Conservation (phyloP, 2,113 vertebrate species). For the Takifugu flavidus region DNA sequence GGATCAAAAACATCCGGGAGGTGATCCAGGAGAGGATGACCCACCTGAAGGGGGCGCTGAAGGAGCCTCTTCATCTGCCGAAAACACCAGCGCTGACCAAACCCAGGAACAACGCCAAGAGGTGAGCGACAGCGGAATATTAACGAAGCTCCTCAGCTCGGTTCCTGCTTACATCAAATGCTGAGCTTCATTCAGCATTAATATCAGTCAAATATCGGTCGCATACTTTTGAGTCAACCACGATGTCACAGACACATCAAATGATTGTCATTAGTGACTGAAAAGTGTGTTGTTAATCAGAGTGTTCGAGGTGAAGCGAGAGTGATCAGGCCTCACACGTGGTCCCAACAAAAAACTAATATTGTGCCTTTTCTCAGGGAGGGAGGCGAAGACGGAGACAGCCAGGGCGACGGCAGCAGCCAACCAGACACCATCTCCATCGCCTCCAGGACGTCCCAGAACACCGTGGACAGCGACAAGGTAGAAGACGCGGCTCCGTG, state of each 20-base stretch:
- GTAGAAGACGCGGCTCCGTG: constrained; percentile 71
- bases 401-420: constrained; percentile 96
- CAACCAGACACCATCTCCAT: constrained; percentile 98
- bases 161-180: no score
- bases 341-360: no score
- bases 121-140: constrained; percentile 63
- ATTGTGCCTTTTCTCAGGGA: constrained; percentile 77
- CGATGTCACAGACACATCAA: no score
- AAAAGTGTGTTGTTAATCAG: no score
- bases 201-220: no score
- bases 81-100: constrained; percentile 86
- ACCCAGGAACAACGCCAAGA: constrained; percentile 89
- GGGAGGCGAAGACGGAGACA: constrained; percentile 89
- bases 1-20: constrained; percentile 98
- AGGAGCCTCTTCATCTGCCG: constrained; percentile 93
- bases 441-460: constrained; percentile 95
- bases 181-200: no score
- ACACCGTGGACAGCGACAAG: constrained; percentile 98
- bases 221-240: no score
- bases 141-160: no score
- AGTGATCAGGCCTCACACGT: no score
- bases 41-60: constrained; percentile 95
- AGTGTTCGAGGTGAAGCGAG: no score
- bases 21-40: constrained; percentile 98
- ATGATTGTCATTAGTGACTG: no score